Percentiles rank a stretch among this genome's conserved stretches.
Evolutionary conservation across 2,888 invertebrate genomes (phyloP).

Genomic region (Empis stercorea): DNA sequence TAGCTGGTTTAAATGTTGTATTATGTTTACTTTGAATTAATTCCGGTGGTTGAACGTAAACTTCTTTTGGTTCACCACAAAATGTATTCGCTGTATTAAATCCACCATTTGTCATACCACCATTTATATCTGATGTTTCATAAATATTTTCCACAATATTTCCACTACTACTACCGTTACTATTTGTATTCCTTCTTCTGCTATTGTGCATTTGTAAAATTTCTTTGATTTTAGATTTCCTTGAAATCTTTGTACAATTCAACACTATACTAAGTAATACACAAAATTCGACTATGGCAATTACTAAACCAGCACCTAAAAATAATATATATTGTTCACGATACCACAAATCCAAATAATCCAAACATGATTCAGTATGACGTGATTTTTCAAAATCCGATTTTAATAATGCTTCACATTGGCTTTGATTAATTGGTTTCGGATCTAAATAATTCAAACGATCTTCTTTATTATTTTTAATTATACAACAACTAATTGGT

Average conservation of each 20-base stretch:
- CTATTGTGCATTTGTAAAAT: slow-evolving; percentile 12
- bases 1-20: slow-evolving; percentile 29
- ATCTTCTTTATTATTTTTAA: slow-evolving; percentile 38
- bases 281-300: slow-evolving; percentile 59
- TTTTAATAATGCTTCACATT: slow-evolving; percentile 47
- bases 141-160: slow-evolving; percentile 30
- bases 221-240: slow-evolving; percentile 16
- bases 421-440: slow-evolving; percentile 51
- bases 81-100: slow-evolving; percentile 8
- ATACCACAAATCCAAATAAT: slow-evolving; percentile 61
- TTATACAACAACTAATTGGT: slow-evolving; percentile 56
- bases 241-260: slow-evolving; percentile 49
- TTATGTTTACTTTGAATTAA: slow-evolving; percentile 28
- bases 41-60: slow-evolving; percentile 31
- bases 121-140: slow-evolving; percentile 23
- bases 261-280: slow-evolving; percentile 57
- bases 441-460: slow-evolving; percentile 59
- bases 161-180: slow-evolving; percentile 23
- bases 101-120: background rate
- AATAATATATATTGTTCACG: slow-evolving; percentile 59
- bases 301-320: slow-evolving; percentile 48
- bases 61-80: slow-evolving; percentile 24
- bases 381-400: slow-evolving; percentile 27
- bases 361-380: slow-evolving; percentile 44
- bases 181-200: slow-evolving; percentile 8